phyloP scores from a whole-genome alignment of 2,888 invertebrate genomes.

The Melanostoma mellinum region DNA sequence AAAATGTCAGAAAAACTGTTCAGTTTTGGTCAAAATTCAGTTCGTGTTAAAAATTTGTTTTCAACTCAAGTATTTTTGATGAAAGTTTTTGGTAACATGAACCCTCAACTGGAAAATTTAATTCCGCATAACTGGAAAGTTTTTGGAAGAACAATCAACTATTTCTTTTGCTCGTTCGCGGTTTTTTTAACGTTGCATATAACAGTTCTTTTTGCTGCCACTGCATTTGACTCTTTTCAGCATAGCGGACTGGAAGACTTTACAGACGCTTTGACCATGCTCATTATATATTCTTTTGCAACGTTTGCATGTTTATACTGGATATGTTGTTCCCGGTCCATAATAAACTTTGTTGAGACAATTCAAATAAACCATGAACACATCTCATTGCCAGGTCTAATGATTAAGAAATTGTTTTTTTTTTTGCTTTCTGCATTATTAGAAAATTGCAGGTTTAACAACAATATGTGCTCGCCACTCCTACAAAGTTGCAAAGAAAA shows the following conservation, averaged over 20 bases:
- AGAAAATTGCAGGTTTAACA: slow-evolving; percentile 73
- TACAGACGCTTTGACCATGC: slow-evolving; percentile 78
- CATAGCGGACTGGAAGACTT: slow-evolving; percentile 76
- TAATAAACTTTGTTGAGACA: slow-evolving; percentile 73
- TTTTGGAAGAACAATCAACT: slow-evolving; percentile 33
- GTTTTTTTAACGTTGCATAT: slow-evolving; percentile 74
- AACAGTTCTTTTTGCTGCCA: slow-evolving; percentile 76
- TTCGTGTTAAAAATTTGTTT: slow-evolving; percentile 74
- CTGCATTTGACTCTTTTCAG: slow-evolving; percentile 75
- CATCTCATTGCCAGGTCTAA: slow-evolving; percentile 78
- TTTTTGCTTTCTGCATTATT: no score
- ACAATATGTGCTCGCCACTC: slow-evolving; percentile 76
- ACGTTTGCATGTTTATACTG: slow-evolving; percentile 76
- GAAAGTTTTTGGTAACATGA: slow-evolving; percentile 74
- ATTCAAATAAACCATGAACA: slow-evolving; percentile 77
- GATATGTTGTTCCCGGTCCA: slow-evolving; percentile 70
- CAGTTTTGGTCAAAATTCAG: slow-evolving; percentile 74
- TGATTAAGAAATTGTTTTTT: no score
- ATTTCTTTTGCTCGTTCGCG: slow-evolving; percentile 70
- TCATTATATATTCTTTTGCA: slow-evolving; percentile 78
- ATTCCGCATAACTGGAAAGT: slow-evolving; percentile 60
- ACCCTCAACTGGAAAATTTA: slow-evolving; percentile 67
- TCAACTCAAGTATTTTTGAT: slow-evolving; percentile 73
- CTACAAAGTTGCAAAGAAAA: slow-evolving; percentile 71
- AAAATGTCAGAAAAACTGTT: slow-evolving; percentile 15